Evolutionary conservation across 2,888 invertebrate genomes (phyloP).

Genomic region (Acanthosoma haemorrhoidale): DNA sequence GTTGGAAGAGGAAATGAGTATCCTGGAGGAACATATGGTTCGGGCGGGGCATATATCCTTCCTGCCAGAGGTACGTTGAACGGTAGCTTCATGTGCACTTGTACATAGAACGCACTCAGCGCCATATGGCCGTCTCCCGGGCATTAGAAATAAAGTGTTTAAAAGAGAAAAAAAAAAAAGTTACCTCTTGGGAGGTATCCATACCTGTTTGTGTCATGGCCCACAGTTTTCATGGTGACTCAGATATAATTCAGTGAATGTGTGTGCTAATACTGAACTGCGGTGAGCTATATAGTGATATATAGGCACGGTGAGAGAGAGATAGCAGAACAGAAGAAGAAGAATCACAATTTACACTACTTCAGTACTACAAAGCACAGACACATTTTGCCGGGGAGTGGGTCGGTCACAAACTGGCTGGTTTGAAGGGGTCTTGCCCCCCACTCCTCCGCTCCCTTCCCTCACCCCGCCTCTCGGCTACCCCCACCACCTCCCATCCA

Average conservation of each 20-base stretch:
- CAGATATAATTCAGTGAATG: not conserved
- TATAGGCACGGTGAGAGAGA: not conserved
- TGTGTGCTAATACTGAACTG: not conserved
- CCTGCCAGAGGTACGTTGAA: too few relatives aligned
- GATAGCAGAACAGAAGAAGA: not conserved
- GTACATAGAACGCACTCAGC: not conserved
- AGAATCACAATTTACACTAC: not conserved
- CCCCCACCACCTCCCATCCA: not conserved
- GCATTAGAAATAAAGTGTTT: not conserved
- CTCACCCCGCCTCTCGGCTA: not conserved
- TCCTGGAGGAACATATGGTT: not conserved
- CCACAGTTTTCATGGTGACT: constrained; percentile 22
- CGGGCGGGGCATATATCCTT: not conserved
- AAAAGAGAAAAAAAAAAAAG: not conserved
- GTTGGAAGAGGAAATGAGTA: too few relatives aligned
- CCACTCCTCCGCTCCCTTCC: not conserved
- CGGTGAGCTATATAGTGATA: not conserved
- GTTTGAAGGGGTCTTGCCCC: not conserved
- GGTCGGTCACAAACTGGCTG: constrained; percentile 16
- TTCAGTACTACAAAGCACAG: not conserved
- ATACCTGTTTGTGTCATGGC: constrained; percentile 29
- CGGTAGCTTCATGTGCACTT: too few relatives aligned
- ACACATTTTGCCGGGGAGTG: not conserved
- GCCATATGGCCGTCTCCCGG: not conserved
- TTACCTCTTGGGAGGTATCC: constrained; percentile 25